Conservation (phyloP, 2,797 vertebrate species). For the Simalia tracyae region DNA sequence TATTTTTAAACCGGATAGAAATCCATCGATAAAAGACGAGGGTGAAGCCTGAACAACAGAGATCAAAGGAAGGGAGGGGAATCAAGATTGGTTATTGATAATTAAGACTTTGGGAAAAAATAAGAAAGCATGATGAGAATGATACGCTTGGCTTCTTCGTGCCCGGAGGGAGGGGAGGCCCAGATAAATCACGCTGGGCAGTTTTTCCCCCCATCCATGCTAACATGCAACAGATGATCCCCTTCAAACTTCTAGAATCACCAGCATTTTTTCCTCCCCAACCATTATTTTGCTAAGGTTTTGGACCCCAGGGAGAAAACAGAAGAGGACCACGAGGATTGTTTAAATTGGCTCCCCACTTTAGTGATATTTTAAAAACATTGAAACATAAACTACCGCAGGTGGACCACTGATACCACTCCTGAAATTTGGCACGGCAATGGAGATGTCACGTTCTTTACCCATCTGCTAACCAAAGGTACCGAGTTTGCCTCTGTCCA, state of each 20-base stretch:
- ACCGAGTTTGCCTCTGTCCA: too few relatives aligned
- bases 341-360: neutral
- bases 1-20: conserved; percentile 64
- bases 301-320: too few relatives aligned
- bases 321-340: neutral
- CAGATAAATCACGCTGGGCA: conserved; percentile 39
- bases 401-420: too few relatives aligned
- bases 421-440: neutral
- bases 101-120: conserved; percentile 53
- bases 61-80: conserved; percentile 15
- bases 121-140: conserved; percentile 48
- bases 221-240: conserved; percentile 33
- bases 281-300: neutral
- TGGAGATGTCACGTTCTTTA: neutral
- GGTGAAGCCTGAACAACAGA: conserved; percentile 34
- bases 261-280: neutral
- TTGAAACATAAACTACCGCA: neutral
- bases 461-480: neutral
- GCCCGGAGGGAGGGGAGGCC: conserved; percentile 41
- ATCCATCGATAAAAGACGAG: conserved; percentile 22
- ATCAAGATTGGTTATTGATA: conserved; percentile 57
- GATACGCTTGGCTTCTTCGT: neutral
- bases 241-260: neutral
- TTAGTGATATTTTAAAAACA: too few relatives aligned
- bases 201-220: conserved; percentile 6